Conservation (phyloP, 2,888 invertebrate genomes). For the Oegoconia quadripuncta region DNA sequence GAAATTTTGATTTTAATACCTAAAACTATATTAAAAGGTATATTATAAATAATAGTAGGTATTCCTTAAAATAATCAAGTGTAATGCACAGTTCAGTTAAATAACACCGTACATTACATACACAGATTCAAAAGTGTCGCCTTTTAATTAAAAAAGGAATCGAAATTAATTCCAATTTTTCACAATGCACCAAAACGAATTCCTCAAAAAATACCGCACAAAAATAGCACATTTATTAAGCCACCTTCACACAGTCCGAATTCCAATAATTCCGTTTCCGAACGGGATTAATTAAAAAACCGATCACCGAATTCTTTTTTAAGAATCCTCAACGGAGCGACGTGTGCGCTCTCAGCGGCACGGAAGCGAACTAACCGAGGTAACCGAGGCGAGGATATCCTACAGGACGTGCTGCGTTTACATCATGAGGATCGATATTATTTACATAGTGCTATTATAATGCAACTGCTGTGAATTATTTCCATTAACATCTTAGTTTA, state of each 20-base stretch:
- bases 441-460: constrained; percentile 74
- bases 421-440: constrained; percentile 68
- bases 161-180: not conserved
- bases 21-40: no score
- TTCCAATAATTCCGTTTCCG: constrained; percentile 4
- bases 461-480: constrained; percentile 34
- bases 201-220: not conserved
- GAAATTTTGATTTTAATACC: no score
- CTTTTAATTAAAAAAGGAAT: not conserved
- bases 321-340: constrained; percentile 22
- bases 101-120: no score
- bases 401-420: constrained; percentile 66
- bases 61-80: no score
- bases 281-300: constrained; percentile 1
- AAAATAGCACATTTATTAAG: constrained; percentile 13
- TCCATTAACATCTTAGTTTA: constrained; percentile 31
- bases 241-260: constrained; percentile 13
- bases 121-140: not conserved
- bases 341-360: constrained; percentile 64
- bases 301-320: constrained; percentile 5
- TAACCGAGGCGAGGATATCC: constrained; percentile 52
- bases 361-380: constrained; percentile 65
- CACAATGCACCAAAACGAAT: not conserved
- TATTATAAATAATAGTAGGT: no score
- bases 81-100: no score